Percentiles rank a stretch among this genome's conserved stretches.
Evolutionary conservation across 2,888 invertebrate genomes (phyloP).

Genomic region (Neocrepidodera transversa): DNA sequence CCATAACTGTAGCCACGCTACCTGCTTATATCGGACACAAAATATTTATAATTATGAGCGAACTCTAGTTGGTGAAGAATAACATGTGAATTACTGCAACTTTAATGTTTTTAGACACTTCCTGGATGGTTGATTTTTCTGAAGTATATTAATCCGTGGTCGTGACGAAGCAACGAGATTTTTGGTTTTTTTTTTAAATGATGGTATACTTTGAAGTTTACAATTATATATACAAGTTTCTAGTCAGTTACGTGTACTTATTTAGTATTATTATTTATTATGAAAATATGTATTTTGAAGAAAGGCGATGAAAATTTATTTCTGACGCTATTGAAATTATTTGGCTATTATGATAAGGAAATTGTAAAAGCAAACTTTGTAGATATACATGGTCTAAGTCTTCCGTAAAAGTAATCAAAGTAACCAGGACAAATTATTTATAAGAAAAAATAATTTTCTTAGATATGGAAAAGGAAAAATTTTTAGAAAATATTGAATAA

Average conservation of each 20-base stretch:
- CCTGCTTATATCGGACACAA: slow-evolving; percentile 52
- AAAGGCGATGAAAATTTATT: no score
- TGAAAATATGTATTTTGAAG: no score
- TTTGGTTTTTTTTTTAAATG: slow-evolving; percentile 9
- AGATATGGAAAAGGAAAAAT: not conserved
- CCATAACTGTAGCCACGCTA: slow-evolving; percentile 57
- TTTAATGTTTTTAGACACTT: slow-evolving; percentile 43
- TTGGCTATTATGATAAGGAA: no score
- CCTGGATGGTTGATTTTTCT: slow-evolving; percentile 30
- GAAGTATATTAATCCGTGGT: slow-evolving; percentile 17
- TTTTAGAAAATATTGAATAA: no score
- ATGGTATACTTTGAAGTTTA: not conserved
- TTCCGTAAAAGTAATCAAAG: no score
- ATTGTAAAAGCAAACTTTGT: no score
- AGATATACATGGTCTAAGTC: no score
- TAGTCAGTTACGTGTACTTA: no score
- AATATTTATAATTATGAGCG: slow-evolving; percentile 53
- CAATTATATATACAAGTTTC: not conserved
- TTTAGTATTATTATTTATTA: no score
- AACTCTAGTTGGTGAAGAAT: slow-evolving; percentile 26
- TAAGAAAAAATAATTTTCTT: not conserved
- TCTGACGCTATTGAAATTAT: no score
- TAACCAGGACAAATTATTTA: no score
- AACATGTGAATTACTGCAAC: slow-evolving; percentile 51
- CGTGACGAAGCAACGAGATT: slow-evolving; percentile 14